phyloP scores from a whole-genome alignment of 2,113 vertebrate genomes.

The Suricata suricatta region DNA sequence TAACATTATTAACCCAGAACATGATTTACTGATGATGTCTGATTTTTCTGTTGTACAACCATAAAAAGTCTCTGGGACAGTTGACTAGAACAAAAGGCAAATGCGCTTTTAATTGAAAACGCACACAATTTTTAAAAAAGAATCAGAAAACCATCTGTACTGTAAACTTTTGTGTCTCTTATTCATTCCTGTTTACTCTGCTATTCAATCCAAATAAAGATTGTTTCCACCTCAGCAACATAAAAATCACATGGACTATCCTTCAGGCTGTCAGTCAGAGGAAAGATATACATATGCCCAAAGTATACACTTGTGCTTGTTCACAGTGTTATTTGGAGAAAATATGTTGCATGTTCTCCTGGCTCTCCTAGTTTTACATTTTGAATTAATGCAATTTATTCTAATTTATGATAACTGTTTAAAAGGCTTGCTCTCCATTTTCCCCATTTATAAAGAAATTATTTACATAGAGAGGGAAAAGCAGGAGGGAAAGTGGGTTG shows the following conservation, averaged over 20 bases:
- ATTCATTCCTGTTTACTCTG: slow-evolving; percentile 83
- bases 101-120: slow-evolving; percentile 69
- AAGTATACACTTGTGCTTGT: slow-evolving; percentile 86
- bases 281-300: slow-evolving; percentile 88
- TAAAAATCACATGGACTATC: slow-evolving; percentile 84
- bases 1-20: not conserved
- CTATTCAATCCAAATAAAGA: slow-evolving; percentile 86
- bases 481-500: not conserved
- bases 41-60: not conserved
- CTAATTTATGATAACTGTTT: slow-evolving; percentile 85
- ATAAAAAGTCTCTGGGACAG: not conserved
- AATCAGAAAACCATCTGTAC: slow-evolving; percentile 70
- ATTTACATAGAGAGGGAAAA: slow-evolving; percentile 74
- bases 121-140: slow-evolving; percentile 46
- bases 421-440: slow-evolving; percentile 77
- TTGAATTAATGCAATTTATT: slow-evolving; percentile 86
- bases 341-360: slow-evolving; percentile 88
- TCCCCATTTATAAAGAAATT: slow-evolving; percentile 74
- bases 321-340: slow-evolving; percentile 88
- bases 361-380: slow-evolving; percentile 86
- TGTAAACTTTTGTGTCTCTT: slow-evolving; percentile 78
- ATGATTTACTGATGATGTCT: not conserved
- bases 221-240: slow-evolving; percentile 87
- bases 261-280: slow-evolving; percentile 88
- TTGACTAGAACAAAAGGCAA: slow-evolving; percentile 51